Conservation (phyloP, 2,797 vertebrate species). For the Sylvia borin region DNA sequence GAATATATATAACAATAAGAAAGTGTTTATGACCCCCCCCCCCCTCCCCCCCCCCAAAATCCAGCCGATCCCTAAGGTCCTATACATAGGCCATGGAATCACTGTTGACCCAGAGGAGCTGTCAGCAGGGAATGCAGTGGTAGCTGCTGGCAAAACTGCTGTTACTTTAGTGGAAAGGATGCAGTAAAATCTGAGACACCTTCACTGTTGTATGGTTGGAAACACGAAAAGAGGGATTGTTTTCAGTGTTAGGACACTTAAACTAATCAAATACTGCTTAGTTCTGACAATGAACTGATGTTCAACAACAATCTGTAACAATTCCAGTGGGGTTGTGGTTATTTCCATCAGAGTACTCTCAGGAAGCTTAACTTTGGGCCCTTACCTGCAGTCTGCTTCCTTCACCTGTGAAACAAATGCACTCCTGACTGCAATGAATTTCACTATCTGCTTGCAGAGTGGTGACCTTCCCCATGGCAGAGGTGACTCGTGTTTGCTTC, state of each 20-base stretch:
- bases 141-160: background rate
- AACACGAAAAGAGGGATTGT: background rate
- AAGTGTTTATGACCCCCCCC: background rate
- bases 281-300: background rate
- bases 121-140: background rate
- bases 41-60: background rate
- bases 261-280: background rate
- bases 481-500: background rate
- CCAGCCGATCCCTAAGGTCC: background rate
- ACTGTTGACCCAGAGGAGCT: background rate
- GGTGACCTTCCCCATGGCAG: fast-evolving
- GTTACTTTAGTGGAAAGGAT: background rate
- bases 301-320: background rate
- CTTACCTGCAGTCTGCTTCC: background rate
- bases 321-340: fast-evolving
- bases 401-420: background rate
- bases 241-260: background rate
- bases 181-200: background rate
- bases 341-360: background rate
- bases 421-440: fast-evolving
- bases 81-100: background rate
- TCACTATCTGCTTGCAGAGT: background rate
- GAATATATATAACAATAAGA: background rate
- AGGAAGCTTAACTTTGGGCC: background rate
- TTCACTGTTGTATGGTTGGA: background rate